A percentile compares a stretch with the other conserved stretches of the same genome.
Evolutionary conservation across 2,888 invertebrate species (phyloP).

Genomic region (Eilema sororculum): DNA sequence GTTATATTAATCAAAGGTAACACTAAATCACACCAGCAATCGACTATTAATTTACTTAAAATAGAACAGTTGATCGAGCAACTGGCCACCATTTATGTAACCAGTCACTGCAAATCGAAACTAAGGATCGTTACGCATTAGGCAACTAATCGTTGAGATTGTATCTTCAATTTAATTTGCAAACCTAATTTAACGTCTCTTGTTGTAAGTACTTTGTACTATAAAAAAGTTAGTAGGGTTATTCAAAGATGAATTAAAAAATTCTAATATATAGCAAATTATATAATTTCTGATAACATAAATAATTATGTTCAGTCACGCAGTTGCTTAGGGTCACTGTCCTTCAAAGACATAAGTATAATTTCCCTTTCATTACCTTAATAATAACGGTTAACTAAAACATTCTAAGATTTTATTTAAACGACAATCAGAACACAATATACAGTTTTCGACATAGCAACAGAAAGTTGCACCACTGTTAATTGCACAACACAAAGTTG

Average conservation of each 20-base stretch:
- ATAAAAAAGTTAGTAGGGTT: neutral
- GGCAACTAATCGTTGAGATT: neutral
- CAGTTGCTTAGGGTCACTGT: neutral
- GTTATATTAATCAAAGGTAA: slow-evolving; percentile 1
- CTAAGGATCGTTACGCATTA: neutral
- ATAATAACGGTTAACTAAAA: neutral
- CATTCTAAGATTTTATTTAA: neutral
- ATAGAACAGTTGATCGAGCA: slow-evolving; percentile 9
- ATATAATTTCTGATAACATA: neutral
- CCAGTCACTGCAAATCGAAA: slow-evolving; percentile 9
- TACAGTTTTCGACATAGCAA: slow-evolving; percentile 6
- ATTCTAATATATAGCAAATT: too few species aligned
- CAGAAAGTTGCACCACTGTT: neutral
- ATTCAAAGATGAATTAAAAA: neutral
- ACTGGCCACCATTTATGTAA: slow-evolving; percentile 13
- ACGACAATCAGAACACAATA: neutral
- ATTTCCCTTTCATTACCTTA: neutral
- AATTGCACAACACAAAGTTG: slow-evolving; percentile 17
- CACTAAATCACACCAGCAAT: neutral
- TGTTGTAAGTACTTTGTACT: neutral
- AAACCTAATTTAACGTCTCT: neutral
- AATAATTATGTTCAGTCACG: neutral
- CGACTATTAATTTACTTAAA: slow-evolving; percentile 2
- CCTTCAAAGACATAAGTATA: neutral
- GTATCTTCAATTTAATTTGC: neutral